phyloP scores from a whole-genome alignment of 2,797 vertebrate species.

The Delichon dasypus region DNA sequence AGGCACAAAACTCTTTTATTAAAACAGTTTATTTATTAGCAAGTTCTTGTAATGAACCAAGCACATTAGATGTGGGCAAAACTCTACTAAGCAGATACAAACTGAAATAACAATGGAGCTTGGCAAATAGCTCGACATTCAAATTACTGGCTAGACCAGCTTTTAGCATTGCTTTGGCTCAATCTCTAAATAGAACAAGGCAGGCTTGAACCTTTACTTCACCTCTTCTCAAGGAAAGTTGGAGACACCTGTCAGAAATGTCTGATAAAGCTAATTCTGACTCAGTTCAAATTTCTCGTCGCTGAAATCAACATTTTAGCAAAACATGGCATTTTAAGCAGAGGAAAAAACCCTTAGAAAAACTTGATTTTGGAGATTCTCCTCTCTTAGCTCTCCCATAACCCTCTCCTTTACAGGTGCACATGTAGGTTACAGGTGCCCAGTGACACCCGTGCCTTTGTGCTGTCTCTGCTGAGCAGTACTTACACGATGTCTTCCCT shows the following conservation, averaged over 20 bases:
- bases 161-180: conserved; percentile 1
- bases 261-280: background rate
- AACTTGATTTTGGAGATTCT: background rate
- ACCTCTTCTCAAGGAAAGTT: background rate
- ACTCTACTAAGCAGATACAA: background rate
- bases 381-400: background rate
- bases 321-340: background rate
- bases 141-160: conserved; percentile 22
- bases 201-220: background rate
- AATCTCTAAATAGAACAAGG: background rate
- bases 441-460: background rate
- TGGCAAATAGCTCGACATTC: background rate
- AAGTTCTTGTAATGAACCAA: conserved; percentile 22
- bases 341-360: background rate
- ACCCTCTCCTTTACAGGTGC: background rate
- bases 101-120: conserved; percentile 6
- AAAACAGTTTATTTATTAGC: conserved; percentile 33
- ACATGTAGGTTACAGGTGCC: fast-evolving
- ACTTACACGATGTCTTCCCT: background rate
- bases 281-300: background rate
- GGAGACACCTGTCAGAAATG: background rate
- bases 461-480: background rate
- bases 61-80: conserved; percentile 23
- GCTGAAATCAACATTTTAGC: background rate
- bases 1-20: conserved; percentile 25